phyloP scores from a whole-genome alignment of 2,888 invertebrate species.

The Patella pellucida region DNA sequence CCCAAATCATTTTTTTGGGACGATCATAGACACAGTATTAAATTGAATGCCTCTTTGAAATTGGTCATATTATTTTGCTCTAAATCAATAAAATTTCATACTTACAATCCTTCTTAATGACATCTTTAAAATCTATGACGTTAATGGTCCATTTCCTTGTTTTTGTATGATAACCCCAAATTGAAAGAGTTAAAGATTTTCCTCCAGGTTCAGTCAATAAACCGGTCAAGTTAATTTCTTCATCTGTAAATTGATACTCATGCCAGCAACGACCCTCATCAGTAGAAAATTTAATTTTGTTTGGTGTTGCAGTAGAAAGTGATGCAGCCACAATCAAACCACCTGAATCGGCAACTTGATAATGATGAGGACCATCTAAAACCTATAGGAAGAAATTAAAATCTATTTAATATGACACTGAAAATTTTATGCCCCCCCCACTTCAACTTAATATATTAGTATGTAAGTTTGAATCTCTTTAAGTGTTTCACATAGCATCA shows the following conservation, averaged over 20 bases:
- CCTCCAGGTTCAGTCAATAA: conserved; percentile 69
- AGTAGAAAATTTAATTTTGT: conserved; percentile 65
- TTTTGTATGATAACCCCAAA: conserved; percentile 64
- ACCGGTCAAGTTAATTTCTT: conserved; percentile 54
- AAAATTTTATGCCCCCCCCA: no score
- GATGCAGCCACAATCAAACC: conserved; percentile 67
- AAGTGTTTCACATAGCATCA: no score
- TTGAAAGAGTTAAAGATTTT: conserved; percentile 61
- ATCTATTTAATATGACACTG: no score
- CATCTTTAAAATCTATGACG: conserved; percentile 64
- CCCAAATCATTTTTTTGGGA: no score
- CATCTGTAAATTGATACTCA: conserved; percentile 62
- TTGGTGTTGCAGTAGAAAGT: conserved; percentile 38
- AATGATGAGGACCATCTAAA: conserved; percentile 64
- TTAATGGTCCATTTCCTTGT: conserved; percentile 61
- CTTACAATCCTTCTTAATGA: conserved; percentile 62
- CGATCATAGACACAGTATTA: no score
- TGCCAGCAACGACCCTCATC: conserved; percentile 71
- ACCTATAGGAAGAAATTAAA: neutral
- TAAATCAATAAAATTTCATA: conserved; percentile 16
- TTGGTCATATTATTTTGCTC: neutral
- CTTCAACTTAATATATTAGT: no score
- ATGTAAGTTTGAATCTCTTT: no score
- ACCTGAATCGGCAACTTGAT: conserved; percentile 69
- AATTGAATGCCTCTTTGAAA: no score